These are phyloP conservation scores for Marronus borbonicus DNA, from an alignment of 2,888 invertebrate genomes.

Conservation along the genomic window DNA sequence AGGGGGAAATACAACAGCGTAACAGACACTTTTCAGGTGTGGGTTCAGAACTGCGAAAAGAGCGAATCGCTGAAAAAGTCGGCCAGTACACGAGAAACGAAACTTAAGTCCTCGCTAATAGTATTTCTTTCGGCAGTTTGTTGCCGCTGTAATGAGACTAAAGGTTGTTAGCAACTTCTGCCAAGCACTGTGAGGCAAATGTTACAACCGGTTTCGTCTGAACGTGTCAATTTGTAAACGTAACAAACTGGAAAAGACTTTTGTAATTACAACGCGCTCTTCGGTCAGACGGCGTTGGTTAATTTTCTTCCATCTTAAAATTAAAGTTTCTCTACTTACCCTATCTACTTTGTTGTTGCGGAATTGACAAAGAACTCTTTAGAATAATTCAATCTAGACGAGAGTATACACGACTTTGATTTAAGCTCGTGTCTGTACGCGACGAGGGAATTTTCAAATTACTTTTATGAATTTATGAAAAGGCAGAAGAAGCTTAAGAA, in stretches of 20 bases:
- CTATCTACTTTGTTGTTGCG: not conserved
- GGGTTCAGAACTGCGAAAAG: conserved; percentile 51
- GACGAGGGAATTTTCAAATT: not conserved
- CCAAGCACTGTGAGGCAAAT: conserved; percentile 58
- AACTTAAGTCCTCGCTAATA: conserved; percentile 62
- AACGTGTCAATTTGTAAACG: conserved; percentile 69
- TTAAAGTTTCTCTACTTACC: conserved; percentile 32
- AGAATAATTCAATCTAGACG: conserved; percentile 20
- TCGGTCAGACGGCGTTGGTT: conserved; percentile 41
- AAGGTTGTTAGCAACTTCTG: conserved; percentile 66
- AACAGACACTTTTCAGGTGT: conserved; percentile 50
- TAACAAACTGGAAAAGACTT: conserved; percentile 69
- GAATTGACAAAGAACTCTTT: conserved; percentile 22
- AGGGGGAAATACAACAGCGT: conserved; percentile 37
- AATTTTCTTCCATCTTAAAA: conserved; percentile 45
- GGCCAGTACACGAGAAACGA: conserved; percentile 54
- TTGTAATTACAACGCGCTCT: conserved; percentile 65
- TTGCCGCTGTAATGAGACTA: conserved; percentile 64
- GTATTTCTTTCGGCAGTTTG: conserved; percentile 67
- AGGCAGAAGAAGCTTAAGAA: not conserved
- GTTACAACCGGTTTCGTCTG: conserved; percentile 60
- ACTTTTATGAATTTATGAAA: not conserved
- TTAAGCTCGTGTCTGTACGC: not conserved
- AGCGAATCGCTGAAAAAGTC: conserved; percentile 54
- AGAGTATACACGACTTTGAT: conserved; percentile 14